These are phyloP conservation scores for Phyllostomus discolor DNA, from an alignment of 2,113 vertebrate species.

Conservation along the genomic window DNA sequence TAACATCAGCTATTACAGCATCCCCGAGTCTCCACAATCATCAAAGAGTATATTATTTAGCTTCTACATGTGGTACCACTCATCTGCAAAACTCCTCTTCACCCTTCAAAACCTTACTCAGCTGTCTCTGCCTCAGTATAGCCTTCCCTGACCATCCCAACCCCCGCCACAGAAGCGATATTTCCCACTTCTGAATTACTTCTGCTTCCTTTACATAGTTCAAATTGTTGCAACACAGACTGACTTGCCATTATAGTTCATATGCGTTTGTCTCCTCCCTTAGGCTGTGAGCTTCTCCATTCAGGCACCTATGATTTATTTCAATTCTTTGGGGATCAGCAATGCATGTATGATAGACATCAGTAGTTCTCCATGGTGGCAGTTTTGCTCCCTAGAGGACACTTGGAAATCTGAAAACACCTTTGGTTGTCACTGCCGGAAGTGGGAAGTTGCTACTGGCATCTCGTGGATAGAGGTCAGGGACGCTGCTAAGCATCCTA, in stretches of 20 bases:
- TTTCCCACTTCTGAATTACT: neutral
- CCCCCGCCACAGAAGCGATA: neutral
- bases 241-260: neutral
- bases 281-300: neutral
- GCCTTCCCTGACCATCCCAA: neutral
- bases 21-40: neutral
- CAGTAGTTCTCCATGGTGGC: neutral
- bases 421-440: neutral
- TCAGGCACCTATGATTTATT: neutral
- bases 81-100: neutral
- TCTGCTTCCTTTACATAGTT: neutral
- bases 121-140: neutral
- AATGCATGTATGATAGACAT: neutral
- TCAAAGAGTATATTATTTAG: neutral
- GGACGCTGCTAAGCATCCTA: neutral
- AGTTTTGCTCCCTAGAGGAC: neutral
- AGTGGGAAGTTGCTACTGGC: neutral
- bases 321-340: neutral
- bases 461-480: neutral
- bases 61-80: neutral
- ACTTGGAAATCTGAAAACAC: neutral
- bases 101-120: neutral
- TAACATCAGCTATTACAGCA: neutral
- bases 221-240: neutral
- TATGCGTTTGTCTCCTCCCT: neutral